Percentiles rank a stretch among this genome's conserved stretches.
These are phyloP conservation scores for Arothron firmamentum DNA, from an alignment of 2,113 vertebrate genomes.

Conservation along the genomic window DNA sequence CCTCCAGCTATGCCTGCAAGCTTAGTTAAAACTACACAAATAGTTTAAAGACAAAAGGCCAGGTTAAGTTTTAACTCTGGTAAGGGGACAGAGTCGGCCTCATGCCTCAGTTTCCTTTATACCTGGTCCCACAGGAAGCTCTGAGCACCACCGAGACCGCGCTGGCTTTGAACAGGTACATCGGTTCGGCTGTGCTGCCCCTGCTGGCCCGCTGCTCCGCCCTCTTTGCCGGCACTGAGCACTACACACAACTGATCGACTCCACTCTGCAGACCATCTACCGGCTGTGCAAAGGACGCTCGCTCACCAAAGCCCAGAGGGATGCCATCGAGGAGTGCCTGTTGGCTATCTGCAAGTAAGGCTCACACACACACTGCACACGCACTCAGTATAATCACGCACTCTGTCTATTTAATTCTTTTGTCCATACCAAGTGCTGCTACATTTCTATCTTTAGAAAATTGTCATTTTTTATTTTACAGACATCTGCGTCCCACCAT, in stretches of 20 bases:
- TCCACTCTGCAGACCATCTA: conserved; percentile 94
- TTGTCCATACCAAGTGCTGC: no score
- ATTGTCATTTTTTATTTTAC: conserved; percentile 2
- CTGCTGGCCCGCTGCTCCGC: conserved; percentile 92
- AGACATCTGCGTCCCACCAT: conserved; percentile 93
- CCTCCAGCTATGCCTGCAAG: no score
- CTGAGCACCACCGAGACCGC: conserved; percentile 92
- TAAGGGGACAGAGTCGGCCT: background rate
- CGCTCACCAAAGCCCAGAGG: conserved; percentile 95
- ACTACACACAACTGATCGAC: conserved; percentile 84
- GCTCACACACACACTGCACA: background rate
- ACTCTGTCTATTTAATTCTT: no score
- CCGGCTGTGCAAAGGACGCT: conserved; percentile 91
- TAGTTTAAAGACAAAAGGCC: no score
- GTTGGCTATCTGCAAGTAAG: conserved; percentile 93
- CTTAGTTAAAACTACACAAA: no score
- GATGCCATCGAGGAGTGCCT: conserved; percentile 94
- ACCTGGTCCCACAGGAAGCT: conserved; percentile 74
- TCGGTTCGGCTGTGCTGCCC: conserved; percentile 90
- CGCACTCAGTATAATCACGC: background rate
- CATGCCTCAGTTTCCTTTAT: conserved; percentile 2
- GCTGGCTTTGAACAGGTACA: conserved; percentile 90
- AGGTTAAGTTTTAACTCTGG: no score
- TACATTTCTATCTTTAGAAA: background rate
- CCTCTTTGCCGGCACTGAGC: conserved; percentile 90